Evolutionary conservation across 2,888 invertebrate genomes (phyloP).

Genomic region (Tiliacea aurago): DNA sequence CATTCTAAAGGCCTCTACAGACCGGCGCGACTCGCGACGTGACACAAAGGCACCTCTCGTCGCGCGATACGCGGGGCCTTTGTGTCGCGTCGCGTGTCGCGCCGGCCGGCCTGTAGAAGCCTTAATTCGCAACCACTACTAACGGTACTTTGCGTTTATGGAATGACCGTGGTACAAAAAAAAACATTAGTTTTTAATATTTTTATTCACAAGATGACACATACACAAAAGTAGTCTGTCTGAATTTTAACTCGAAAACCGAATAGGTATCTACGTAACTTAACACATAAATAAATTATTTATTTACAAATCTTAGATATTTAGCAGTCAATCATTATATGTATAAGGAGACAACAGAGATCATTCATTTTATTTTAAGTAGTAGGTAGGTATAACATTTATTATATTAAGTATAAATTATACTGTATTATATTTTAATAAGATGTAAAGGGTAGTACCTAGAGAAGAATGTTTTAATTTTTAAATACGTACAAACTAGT

Average conservation of each 20-base stretch:
- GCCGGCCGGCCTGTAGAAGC: too few species aligned
- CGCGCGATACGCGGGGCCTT: too few species aligned
- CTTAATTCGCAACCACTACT: too few species aligned
- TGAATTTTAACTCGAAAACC: slow-evolving; percentile 3
- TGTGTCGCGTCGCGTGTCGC: too few species aligned
- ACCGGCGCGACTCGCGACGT: too few species aligned
- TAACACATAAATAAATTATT: slow-evolving; percentile 4
- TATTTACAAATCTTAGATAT: slow-evolving; percentile 46
- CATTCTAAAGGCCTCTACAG: too few species aligned
- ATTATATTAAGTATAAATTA: too few species aligned
- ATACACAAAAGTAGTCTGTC: slow-evolving; percentile 15
- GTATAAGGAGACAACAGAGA: slow-evolving; percentile 15
- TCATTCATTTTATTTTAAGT: slow-evolving; percentile 14
- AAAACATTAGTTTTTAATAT: neutral
- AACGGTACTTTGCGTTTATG: too few species aligned
- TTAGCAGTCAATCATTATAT: slow-evolving; percentile 8
- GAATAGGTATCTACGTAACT: slow-evolving; percentile 12
- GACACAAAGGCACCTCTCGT: too few species aligned
- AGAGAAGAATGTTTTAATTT: neutral
- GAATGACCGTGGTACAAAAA: too few species aligned
- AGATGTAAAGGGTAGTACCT: too few species aligned
- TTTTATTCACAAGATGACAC: slow-evolving; percentile 53
- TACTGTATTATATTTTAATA: slow-evolving; percentile 16
- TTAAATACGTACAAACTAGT: neutral
- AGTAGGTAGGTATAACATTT: neutral